Base-by-base conservation (phyloP, 2,797 vertebrate genomes). In the Scarus forsteni region DNA sequence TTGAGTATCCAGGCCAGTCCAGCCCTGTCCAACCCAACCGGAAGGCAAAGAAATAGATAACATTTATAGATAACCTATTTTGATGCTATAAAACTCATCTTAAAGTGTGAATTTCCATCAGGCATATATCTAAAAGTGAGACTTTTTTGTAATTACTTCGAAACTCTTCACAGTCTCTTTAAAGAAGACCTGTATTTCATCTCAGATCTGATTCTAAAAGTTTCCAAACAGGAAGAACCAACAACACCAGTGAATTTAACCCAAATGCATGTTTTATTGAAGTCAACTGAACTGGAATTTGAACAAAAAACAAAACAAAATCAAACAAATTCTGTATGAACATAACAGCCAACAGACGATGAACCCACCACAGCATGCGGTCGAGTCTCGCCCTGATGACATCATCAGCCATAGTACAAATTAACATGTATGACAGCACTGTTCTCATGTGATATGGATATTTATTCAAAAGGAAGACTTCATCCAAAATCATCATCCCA, bases 391-490 rank as follows among this genome's bases (percentile, higher is more conserved):
- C 78, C 87, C 79, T 57, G 78, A 87, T 93, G 93, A 93, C 91
- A 93, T 92, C 89, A 89, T 92, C 88, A 81, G 88, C 81, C 83
- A 81, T 80, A 66, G 85, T 86, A 90, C 85, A 92, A 91, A 91
- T 76, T 51, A 89, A 92, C 86, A 86, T 77, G 91, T 86, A 82
- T 84, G 85, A 92, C 85, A 85, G 84, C 73, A 90, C 85, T 79
- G 80, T 63, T 88, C 86, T 76, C 77, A 75, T 81, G 83, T 91
- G 92, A 94, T 92, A 92, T 93, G 94, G 89, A 92, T 88, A 88
- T 91, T 92, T 88, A 92, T 92, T 92, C 70, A 84, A 94, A 95
- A 92, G 94, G 93, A 95, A 94, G 93, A 94, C 93, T 94, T 93
- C 90, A 92, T 91, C 86, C 78, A 84, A 93, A 92, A 84, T 65